Conservation (phyloP, 1,140 invertebrate species). For the Carcinoscorpius rotundicauda region DNA sequence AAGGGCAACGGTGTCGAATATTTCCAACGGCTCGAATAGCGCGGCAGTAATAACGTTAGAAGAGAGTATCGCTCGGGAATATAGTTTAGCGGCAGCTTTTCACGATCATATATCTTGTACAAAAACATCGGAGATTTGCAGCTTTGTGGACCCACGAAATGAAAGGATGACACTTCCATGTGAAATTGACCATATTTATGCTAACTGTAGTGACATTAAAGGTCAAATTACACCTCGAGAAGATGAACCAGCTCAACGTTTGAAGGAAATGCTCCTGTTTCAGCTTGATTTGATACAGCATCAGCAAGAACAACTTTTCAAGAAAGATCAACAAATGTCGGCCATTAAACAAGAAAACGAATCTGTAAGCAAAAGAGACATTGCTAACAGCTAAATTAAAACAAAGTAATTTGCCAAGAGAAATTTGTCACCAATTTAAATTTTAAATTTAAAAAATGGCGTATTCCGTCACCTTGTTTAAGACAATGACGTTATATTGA, state of each 20-base stretch:
- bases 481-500: too few species aligned
- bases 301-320: slow-evolving; percentile 51
- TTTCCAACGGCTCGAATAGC: too few species aligned
- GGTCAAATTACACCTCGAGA: slow-evolving; percentile 24
- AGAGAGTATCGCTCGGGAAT: slow-evolving; percentile 7
- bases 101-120: slow-evolving; percentile 30
- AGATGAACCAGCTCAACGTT: slow-evolving; percentile 16
- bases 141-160: slow-evolving; percentile 4
- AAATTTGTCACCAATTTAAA: too few species aligned
- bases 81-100: slow-evolving; percentile 28
- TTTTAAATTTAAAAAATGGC: too few species aligned
- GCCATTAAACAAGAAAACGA: slow-evolving; percentile 50
- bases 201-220: slow-evolving; percentile 38
- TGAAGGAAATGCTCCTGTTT: slow-evolving; percentile 52
- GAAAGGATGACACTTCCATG: slow-evolving; percentile 26
- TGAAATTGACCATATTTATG: slow-evolving; percentile 44
- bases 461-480: too few species aligned
- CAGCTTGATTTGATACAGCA: slow-evolving; percentile 59
- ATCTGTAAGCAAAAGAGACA: slow-evolving; percentile 34
- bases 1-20: too few species aligned
- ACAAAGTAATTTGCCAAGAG: too few species aligned
- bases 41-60: not conserved
- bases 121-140: slow-evolving; percentile 19
- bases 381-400: too few species aligned
- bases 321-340: slow-evolving; percentile 50